These are phyloP conservation scores for Sepioteuthis lessoniana DNA, from an alignment of 2,888 invertebrate genomes.

Conservation along the genomic window DNA sequence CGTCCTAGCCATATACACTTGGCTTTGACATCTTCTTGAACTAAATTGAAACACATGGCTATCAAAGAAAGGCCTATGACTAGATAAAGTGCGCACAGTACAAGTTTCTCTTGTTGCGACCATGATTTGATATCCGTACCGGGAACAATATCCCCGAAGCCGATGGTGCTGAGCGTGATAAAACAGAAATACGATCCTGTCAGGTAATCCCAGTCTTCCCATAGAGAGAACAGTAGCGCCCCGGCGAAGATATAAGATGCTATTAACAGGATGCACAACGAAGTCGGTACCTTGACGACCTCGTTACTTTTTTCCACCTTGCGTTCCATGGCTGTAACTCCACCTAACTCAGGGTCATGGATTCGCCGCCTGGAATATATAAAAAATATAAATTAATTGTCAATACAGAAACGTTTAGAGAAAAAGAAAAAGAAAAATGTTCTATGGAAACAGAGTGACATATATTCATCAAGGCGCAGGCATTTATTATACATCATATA, in stretches of 20 bases:
- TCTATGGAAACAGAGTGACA: no score
- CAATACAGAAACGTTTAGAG: no score
- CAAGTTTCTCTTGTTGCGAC: constrained; percentile 70
- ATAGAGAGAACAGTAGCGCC: constrained; percentile 71
- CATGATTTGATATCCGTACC: constrained; percentile 67
- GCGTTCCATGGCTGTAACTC: constrained; percentile 49
- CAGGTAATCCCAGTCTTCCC: constrained; percentile 72
- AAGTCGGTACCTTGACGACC: constrained; percentile 73
- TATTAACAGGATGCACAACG: constrained; percentile 72
- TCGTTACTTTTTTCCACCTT: constrained; percentile 64
- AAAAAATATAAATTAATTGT: background rate
- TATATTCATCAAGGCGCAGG: background rate
- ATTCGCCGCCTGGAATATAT: background rate
- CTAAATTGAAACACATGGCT: constrained; percentile 76
- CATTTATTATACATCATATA: no score
- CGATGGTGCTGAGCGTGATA: constrained; percentile 74
- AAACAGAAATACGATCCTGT: constrained; percentile 75
- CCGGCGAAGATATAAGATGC: constrained; percentile 73
- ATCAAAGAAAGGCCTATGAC: constrained; percentile 76
- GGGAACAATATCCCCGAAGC: constrained; percentile 73
- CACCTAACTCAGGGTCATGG: background rate
- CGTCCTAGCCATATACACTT: constrained; percentile 74
- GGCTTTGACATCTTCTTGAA: constrained; percentile 76
- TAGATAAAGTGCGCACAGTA: constrained; percentile 74
- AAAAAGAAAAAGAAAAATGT: no score